Base-by-base conservation (phyloP, 1,140 invertebrate species). In the Adelges cooleyi region DNA sequence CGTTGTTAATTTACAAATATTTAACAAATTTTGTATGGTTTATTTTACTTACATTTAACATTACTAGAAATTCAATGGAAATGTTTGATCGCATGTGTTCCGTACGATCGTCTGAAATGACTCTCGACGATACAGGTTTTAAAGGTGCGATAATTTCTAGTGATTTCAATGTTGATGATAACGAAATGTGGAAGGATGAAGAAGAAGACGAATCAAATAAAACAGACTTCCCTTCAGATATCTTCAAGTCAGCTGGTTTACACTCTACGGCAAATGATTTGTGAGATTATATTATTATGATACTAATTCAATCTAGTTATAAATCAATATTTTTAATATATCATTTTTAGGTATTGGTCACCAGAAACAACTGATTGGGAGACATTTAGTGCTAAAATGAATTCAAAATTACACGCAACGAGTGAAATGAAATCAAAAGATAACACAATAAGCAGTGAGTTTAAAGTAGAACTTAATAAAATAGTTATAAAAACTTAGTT, bases 51-150 rank as follows among this genome's bases (percentile, higher is more conserved):
- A 4, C 46, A 13, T 15, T 44, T 0, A 59, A 46, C 33, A 59
- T 59, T 13, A 46, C 46, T 62, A 62, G 56, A 2, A 42, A 62
- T 22, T 29, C 56, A 22, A 62, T 62, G 25, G 56, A 62, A 62
- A 62, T 62, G 56, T 62, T 62, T 29, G 33, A 62, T 62, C 42
- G 40, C 8, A 62, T 62, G 56, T 62, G 56, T 48, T 62, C 56
- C 18, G 25, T 62, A 18, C 44, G 17, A 9, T 62, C 56, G 20
- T 62, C 56, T 46, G 56, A 62, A 33, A 48, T 62, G 25, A 62
- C 17, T 29, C 13, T 62, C 33, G 27, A 62, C 10, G 42, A 18
- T 20, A 10, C 17, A 0, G 56, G 44, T 20, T 48, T 40, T 3
- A 62, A 62, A 62, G 18, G 46, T 15, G 8, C 2, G 20, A 59